Evolutionary conservation across 37 sponge, comb jelly and placozoan genomes (phyloP).

Genomic region (Hormiphora californensis): DNA sequence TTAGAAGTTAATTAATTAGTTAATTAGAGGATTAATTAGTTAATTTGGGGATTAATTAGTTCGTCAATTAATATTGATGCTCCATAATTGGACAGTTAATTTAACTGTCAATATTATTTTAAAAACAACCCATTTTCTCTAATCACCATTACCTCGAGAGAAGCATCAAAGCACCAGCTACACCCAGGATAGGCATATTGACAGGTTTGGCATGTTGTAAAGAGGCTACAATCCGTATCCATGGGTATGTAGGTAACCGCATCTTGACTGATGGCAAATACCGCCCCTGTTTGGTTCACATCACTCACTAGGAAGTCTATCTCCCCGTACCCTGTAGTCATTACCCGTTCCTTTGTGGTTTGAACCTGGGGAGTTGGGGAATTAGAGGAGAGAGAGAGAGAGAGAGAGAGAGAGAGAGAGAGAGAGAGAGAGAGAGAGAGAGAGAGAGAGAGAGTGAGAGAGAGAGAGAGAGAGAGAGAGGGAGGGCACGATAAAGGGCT

Average conservation of each 20-base stretch:
- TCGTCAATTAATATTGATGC: not conserved
- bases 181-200: slow-evolving; percentile 11
- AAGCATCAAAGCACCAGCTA: not conserved
- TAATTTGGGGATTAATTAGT: not conserved
- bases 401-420: not conserved
- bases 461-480: too few species aligned
- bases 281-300: not conserved
- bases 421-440: not conserved
- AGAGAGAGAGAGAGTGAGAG: too few species aligned
- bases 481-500: too few species aligned
- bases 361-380: not conserved
- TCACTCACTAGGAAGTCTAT: not conserved
- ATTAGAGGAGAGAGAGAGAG: not conserved
- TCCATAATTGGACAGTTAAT: not conserved
- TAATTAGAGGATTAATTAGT: not conserved
- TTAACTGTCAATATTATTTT: not conserved
- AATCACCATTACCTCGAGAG: too few species aligned
- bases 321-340: not conserved
- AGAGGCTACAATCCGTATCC: not conserved
- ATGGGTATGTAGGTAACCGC: not conserved
- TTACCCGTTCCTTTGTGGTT: not conserved
- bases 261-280: not conserved
- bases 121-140: not conserved
- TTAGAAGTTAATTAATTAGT: too few species aligned
- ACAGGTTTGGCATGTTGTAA: not conserved